phyloP scores from a whole-genome alignment of 2,888 invertebrate genomes.

The Clanis bilineata region DNA sequence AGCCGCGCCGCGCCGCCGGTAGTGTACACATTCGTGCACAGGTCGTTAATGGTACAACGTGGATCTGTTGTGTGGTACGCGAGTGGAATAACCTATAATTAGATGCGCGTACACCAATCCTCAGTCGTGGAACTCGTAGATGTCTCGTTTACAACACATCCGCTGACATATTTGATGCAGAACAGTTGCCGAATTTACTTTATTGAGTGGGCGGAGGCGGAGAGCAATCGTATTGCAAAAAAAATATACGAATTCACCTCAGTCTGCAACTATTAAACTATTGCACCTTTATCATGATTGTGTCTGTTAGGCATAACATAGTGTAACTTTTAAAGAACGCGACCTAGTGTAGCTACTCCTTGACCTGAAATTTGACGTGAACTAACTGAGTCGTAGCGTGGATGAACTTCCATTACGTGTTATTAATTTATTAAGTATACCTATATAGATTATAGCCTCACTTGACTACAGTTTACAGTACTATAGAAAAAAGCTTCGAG shows the following conservation, averaged over 20 bases:
- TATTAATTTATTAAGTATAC: background rate
- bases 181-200: slow-evolving; percentile 38
- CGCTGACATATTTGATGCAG: slow-evolving; percentile 51
- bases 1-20: slow-evolving; percentile 32
- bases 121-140: slow-evolving; percentile 61
- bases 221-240: slow-evolving; percentile 10
- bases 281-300: slow-evolving; percentile 1
- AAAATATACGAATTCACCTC: background rate
- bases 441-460: too few relatives aligned
- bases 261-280: background rate
- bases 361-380: slow-evolving; percentile 8
- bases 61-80: slow-evolving; percentile 72
- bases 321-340: slow-evolving; percentile 1
- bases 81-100: slow-evolving; percentile 81
- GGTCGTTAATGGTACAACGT: slow-evolving; percentile 74
- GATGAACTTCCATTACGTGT: background rate
- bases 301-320: background rate
- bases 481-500: too few relatives aligned
- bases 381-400: background rate
- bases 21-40: slow-evolving; percentile 68
- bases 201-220: slow-evolving; percentile 20
- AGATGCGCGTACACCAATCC: slow-evolving; percentile 76
- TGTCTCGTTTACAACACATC: slow-evolving; percentile 64
- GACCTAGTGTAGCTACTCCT: slow-evolving; percentile 4
- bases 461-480: too few relatives aligned